phyloP scores from a whole-genome alignment of 2,113 vertebrate genomes.

The Dolichallabes microphthalmus region DNA sequence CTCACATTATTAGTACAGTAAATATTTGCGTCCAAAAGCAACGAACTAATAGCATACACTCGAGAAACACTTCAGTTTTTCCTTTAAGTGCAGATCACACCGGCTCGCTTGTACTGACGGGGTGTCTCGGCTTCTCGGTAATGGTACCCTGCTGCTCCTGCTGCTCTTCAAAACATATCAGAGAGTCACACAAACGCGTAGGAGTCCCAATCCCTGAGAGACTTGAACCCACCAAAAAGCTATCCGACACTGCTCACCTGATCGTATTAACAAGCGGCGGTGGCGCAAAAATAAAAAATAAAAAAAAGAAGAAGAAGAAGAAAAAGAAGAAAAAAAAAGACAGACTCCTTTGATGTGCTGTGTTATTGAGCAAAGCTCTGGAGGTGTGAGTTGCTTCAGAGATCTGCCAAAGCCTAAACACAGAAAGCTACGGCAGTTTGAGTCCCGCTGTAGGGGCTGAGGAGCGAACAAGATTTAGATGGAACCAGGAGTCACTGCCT shows the following conservation, averaged over 20 bases:
- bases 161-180: neutral
- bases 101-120: neutral
- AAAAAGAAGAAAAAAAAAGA: slow-evolving; percentile 18
- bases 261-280: slow-evolving; percentile 57
- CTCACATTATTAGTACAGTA: neutral
- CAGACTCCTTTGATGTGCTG: slow-evolving; percentile 66
- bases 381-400: slow-evolving; percentile 66
- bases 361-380: slow-evolving; percentile 61
- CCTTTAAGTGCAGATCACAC: neutral
- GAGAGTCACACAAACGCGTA: neutral
- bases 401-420: slow-evolving; percentile 69
- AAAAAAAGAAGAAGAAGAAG: slow-evolving; percentile 21
- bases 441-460: slow-evolving; percentile 58
- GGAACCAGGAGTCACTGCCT: slow-evolving; percentile 65
- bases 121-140: neutral
- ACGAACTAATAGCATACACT: neutral
- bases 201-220: slow-evolving; percentile 21
- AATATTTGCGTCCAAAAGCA: neutral
- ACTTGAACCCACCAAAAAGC: slow-evolving; percentile 51
- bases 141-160: neutral
- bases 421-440: slow-evolving; percentile 65
- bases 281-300: neutral
- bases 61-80: neutral
- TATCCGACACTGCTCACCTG: slow-evolving; percentile 61
- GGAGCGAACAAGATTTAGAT: slow-evolving; percentile 67